These are phyloP conservation scores for Leucania comma DNA, from an alignment of 2,888 invertebrate species.

Conservation along the genomic window DNA sequence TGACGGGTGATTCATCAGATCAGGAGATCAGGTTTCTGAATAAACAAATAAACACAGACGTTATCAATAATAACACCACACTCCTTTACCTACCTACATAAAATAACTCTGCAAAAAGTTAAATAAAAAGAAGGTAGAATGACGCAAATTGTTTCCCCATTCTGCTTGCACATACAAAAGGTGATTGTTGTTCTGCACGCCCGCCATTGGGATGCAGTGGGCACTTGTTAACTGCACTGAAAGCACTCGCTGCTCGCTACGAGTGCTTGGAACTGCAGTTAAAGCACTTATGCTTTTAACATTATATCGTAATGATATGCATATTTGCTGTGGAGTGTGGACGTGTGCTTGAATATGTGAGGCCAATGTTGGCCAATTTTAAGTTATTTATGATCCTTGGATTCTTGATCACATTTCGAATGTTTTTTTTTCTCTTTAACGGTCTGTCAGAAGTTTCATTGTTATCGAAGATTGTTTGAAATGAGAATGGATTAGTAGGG, in stretches of 20 bases:
- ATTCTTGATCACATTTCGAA: conserved; percentile 44
- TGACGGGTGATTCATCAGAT: too few species aligned
- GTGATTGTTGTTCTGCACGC: conserved; percentile 60
- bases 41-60: too few species aligned
- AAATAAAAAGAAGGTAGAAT: conserved; percentile 36
- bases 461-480: conserved; percentile 31
- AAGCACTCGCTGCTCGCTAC: conserved; percentile 52
- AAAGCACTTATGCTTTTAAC: conserved; percentile 51
- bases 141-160: conserved; percentile 53
- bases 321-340: conserved; percentile 18
- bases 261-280: conserved; percentile 18
- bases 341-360: not conserved
- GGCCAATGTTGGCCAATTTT: conserved; percentile 1
- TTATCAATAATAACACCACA: too few species aligned
- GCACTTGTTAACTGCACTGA: conserved; percentile 59
- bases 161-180: conserved; percentile 54
- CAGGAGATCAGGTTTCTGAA: too few species aligned
- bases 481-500: conserved; percentile 32
- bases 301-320: conserved; percentile 38
- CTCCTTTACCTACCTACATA: not conserved
- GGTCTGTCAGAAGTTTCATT: conserved; percentile 35
- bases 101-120: conserved; percentile 21
- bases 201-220: conserved; percentile 50
- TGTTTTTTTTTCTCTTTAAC: conserved; percentile 47
- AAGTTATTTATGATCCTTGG: too few species aligned